These are phyloP conservation scores for Acinonyx jubatus DNA, from an alignment of 2,113 vertebrate species.

Conservation along the genomic window DNA sequence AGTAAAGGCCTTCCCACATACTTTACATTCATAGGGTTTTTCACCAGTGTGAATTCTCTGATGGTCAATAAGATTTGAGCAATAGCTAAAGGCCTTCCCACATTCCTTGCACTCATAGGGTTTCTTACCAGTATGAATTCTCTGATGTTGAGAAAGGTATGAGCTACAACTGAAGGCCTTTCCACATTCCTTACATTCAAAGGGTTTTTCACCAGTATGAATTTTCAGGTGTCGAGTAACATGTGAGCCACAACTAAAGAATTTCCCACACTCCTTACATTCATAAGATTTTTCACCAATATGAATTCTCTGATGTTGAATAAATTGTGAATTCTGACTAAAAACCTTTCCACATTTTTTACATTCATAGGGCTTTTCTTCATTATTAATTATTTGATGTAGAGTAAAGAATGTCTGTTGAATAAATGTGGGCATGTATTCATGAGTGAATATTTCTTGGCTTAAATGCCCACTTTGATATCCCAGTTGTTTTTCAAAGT, in stretches of 20 bases:
- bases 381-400: slow-evolving; percentile 71
- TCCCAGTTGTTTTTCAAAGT: slow-evolving; percentile 49
- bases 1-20: slow-evolving; percentile 81
- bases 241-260: slow-evolving; percentile 86
- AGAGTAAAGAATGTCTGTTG: slow-evolving; percentile 69
- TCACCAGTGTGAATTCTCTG: slow-evolving; percentile 88
- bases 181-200: slow-evolving; percentile 80
- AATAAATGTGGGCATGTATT: slow-evolving; percentile 62
- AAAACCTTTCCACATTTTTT: slow-evolving; percentile 81
- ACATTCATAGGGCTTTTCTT: slow-evolving; percentile 78
- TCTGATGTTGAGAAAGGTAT: slow-evolving; percentile 77
- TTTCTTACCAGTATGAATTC: slow-evolving; percentile 78
- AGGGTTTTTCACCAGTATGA: slow-evolving; percentile 82
- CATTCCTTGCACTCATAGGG: slow-evolving; percentile 88
- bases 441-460: slow-evolving; percentile 53
- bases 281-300: slow-evolving; percentile 86
- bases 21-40: slow-evolving; percentile 78
- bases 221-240: slow-evolving; percentile 84
- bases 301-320: slow-evolving; percentile 87
- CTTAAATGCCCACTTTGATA: slow-evolving; percentile 51
- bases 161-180: slow-evolving; percentile 81
- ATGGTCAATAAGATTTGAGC: slow-evolving; percentile 83
- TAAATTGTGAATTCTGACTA: slow-evolving; percentile 85
- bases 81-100: slow-evolving; percentile 87
- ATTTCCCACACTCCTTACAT: slow-evolving; percentile 88